Conservation (phyloP, 2,797 vertebrate genomes). For the Rhinella marina region DNA sequence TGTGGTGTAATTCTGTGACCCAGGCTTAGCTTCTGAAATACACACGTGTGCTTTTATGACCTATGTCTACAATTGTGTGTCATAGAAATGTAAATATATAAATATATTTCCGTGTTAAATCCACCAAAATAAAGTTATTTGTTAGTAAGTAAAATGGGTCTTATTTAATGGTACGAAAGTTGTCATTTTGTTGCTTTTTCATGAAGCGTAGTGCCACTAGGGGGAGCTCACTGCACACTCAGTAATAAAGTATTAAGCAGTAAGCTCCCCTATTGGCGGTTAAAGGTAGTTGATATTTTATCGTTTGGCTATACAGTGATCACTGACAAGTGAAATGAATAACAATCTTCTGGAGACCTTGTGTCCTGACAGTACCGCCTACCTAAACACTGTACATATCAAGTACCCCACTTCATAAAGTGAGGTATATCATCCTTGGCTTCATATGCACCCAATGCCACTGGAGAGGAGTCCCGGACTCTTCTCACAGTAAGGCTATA, state of each 20-base stretch:
- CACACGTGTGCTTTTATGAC: conserved; percentile 13
- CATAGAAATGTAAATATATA: conserved; percentile 56
- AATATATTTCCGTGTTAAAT: conserved; percentile 46
- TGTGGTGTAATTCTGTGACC: conserved; percentile 26
- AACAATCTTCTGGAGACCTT: no score
- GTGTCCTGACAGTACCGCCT: no score
- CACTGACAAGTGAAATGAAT: no score
- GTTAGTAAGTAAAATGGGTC: conserved; percentile 5
- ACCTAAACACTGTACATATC: no score
- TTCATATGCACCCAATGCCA: no score
- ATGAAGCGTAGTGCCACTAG: not conserved
- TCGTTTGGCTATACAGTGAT: not conserved
- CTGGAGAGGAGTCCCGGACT: no score
- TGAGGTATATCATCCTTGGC: no score
- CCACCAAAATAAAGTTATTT: conserved; percentile 27
- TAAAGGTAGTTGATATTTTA: not conserved
- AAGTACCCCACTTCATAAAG: no score
- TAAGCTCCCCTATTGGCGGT: not conserved
- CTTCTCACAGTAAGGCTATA: no score
- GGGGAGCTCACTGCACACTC: not conserved
- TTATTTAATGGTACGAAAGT: not conserved
- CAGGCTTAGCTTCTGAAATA: conserved; percentile 21
- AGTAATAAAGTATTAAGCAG: not conserved
- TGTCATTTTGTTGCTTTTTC: no score
- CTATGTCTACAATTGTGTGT: conserved; percentile 17